Percentiles rank a stretch among this genome's conserved stretches.
Evolutionary conservation across 1,140 invertebrate species (phyloP).

Genomic region (Ephestia elutella): DNA sequence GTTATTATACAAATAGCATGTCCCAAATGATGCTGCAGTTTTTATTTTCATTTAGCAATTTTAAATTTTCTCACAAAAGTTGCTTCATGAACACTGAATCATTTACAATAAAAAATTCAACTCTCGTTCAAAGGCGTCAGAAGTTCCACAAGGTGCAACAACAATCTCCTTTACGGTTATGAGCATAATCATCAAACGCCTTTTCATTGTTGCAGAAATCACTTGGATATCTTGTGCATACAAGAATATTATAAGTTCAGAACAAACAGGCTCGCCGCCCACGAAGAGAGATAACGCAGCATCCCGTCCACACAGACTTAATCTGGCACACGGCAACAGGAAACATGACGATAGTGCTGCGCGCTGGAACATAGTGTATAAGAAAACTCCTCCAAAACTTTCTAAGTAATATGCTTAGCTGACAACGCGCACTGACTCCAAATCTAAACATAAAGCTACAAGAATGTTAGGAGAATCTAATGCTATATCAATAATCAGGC

Average conservation of each 20-base stretch:
- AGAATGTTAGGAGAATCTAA: not conserved
- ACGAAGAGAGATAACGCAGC: constrained; percentile 54
- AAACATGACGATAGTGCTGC: constrained; percentile 54
- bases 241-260: constrained; percentile 66
- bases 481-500: not conserved
- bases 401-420: constrained; percentile 42
- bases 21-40: no score
- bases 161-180: not conserved
- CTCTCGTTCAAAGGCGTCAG: no score
- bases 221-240: constrained; percentile 63
- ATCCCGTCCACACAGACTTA: constrained; percentile 62
- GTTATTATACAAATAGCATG: no score
- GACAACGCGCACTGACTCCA: constrained; percentile 19
- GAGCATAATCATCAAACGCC: not conserved
- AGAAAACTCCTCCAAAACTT: constrained; percentile 21
- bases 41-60: no score
- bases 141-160: no score
- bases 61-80: no score
- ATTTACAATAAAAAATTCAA: no score
- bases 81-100: no score
- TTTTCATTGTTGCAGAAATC: constrained; percentile 66
- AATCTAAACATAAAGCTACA: not conserved
- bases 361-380: constrained; percentile 31
- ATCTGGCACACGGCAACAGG: constrained; percentile 62
- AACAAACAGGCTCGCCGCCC: constrained; percentile 59